phyloP scores from a whole-genome alignment of 2,888 invertebrate genomes.

The Agrotis ipsilon region DNA sequence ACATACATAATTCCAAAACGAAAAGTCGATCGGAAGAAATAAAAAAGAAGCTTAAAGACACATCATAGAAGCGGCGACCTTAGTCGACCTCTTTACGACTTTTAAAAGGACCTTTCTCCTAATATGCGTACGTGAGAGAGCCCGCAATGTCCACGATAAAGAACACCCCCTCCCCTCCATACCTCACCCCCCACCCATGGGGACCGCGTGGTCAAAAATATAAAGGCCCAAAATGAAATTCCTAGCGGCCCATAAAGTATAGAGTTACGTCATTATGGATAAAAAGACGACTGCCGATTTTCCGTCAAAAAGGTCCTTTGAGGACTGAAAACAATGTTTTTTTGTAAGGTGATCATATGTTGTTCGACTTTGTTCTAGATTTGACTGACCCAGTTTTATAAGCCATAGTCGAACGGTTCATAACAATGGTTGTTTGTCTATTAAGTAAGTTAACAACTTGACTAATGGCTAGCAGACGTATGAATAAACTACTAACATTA shows the following conservation, averaged over 20 bases:
- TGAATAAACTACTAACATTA: not conserved
- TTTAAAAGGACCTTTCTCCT: conserved; percentile 81
- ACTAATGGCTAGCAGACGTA: conserved; percentile 30
- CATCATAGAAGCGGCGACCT: conserved; percentile 76
- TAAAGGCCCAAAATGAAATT: conserved; percentile 88
- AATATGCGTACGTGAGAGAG: conserved; percentile 84
- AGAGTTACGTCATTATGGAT: conserved; percentile 87
- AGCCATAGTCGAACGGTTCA: conserved; percentile 8
- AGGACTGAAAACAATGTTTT: conserved; percentile 32
- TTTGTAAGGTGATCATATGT: conserved; percentile 41
- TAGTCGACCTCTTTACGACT: conserved; percentile 84
- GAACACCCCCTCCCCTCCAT: conserved; percentile 66
- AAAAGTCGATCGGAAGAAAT: conserved; percentile 70
- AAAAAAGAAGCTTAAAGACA: conserved; percentile 74
- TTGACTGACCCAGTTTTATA: conserved; percentile 42
- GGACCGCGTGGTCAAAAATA: conserved; percentile 85
- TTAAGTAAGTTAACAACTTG: conserved; percentile 45
- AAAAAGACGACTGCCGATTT: conserved; percentile 72
- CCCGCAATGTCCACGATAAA: conserved; percentile 80
- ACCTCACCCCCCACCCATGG: conserved; percentile 47
- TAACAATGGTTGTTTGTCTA: conserved; percentile 54
- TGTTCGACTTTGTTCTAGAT: conserved; percentile 25
- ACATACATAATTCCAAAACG: conserved; percentile 55
- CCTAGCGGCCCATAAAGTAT: conserved; percentile 86
- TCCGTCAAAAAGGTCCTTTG: conserved; percentile 58